Percentiles rank a stretch among this genome's conserved stretches.
These are phyloP conservation scores for Eleutherodactylus coqui DNA, from an alignment of 2,797 vertebrate species.

Conservation along the genomic window DNA sequence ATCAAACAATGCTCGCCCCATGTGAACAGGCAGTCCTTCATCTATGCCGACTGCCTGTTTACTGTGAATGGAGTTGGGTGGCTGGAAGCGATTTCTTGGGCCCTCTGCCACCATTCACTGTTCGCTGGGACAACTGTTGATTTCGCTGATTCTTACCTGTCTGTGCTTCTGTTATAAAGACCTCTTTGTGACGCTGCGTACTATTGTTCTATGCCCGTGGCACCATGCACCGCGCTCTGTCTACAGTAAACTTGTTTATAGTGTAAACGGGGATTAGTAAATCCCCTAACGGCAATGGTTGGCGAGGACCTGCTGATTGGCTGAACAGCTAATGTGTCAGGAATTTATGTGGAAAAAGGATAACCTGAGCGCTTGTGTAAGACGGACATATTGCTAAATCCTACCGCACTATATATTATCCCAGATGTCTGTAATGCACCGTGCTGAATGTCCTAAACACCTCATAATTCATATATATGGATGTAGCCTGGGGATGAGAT, in stretches of 20 bases:
- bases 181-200: neutral
- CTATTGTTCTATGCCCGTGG: constrained; percentile 6
- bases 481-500: neutral
- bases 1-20: too few relatives aligned
- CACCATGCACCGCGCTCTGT: neutral
- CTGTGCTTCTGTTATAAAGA: constrained; percentile 11
- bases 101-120: too few relatives aligned
- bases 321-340: too few relatives aligned
- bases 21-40: too few relatives aligned
- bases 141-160: neutral
- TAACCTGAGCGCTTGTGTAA: neutral
- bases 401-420: neutral
- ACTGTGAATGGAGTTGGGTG: too few relatives aligned
- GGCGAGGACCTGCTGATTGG: neutral
- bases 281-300: neutral
- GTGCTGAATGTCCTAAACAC: neutral
- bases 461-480: neutral
- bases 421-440: too few relatives aligned
- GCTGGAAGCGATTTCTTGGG: neutral
- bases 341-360: neutral
- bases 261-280: constrained; percentile 35
- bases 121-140: too few relatives aligned
- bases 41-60: too few relatives aligned
- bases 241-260: constrained; percentile 59
- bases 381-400: neutral